These are phyloP conservation scores for Bombus pyrosoma DNA, from an alignment of 1,140 invertebrate species.

Conservation along the genomic window DNA sequence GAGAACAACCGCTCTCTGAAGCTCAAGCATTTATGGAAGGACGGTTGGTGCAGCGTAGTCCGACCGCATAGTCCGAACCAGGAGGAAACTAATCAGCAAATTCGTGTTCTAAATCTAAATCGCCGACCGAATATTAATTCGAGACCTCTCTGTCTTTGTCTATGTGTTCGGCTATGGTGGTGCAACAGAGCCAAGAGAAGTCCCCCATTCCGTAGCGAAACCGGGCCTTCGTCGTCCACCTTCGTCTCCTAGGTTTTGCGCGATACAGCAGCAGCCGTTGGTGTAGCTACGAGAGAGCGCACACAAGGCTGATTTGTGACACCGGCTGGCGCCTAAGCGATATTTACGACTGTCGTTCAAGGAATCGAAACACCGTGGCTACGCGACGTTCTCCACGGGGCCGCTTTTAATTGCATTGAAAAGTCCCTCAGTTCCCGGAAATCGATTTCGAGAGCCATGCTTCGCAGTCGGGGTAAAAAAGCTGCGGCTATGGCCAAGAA, in stretches of 20 bases:
- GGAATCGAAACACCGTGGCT: slow-evolving; percentile 58
- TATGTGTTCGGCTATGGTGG: not conserved
- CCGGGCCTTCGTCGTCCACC: slow-evolving; percentile 21
- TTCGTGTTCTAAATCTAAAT: slow-evolving; percentile 74
- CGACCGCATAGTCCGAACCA: slow-evolving; percentile 47
- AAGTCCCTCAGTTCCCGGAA: slow-evolving; percentile 26
- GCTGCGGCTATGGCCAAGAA: not conserved
- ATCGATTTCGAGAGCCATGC: slow-evolving; percentile 25
- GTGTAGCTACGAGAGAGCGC: slow-evolving; percentile 40
- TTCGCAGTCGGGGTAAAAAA: slow-evolving; percentile 1
- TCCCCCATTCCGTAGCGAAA: not conserved
- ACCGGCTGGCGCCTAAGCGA: slow-evolving; percentile 65
- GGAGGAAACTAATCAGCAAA: slow-evolving; percentile 71
- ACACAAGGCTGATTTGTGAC: slow-evolving; percentile 64
- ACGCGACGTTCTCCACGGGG: slow-evolving; percentile 11
- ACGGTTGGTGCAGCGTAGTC: slow-evolving; percentile 45
- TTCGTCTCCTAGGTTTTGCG: slow-evolving; percentile 65
- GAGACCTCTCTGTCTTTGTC: slow-evolving; percentile 28
- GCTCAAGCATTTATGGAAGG: slow-evolving; percentile 53
- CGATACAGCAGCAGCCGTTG: slow-evolving; percentile 61
- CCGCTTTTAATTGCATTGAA: slow-evolving; percentile 51
- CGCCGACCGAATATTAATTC: slow-evolving; percentile 73
- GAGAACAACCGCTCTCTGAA: not conserved
- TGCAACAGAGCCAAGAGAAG: not conserved
- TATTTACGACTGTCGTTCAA: slow-evolving; percentile 67